A percentile compares a stretch with the other conserved stretches of the same genome.
Evolutionary conservation across 1,140 invertebrate species (phyloP).

Genomic region (Calosoma granatense): DNA sequence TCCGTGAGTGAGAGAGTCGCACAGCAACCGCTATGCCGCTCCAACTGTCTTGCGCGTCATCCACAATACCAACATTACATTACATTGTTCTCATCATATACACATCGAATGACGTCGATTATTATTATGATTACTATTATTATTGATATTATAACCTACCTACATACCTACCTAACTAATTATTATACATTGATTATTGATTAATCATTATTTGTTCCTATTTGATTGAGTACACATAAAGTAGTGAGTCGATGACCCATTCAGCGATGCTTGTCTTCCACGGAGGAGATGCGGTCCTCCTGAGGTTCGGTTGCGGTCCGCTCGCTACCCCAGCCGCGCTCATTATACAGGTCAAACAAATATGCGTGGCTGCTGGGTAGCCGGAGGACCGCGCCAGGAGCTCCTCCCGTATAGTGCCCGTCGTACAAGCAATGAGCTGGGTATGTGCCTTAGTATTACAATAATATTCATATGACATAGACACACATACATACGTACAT

Average conservation of each 20-base stretch:
- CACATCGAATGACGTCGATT: no score
- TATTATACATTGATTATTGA: background rate
- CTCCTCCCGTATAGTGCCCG: background rate
- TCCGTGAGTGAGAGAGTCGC: no score
- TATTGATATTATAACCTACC: no score
- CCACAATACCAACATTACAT: slow-evolving; percentile 17
- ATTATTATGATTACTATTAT: no score
- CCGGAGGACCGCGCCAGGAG: background rate
- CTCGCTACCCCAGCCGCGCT: background rate
- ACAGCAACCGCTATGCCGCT: slow-evolving; percentile 17
- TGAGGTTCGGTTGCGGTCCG: background rate
- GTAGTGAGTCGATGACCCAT: background rate
- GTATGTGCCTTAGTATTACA: slow-evolving; percentile 38
- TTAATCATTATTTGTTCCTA: background rate
- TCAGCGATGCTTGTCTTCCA: slow-evolving; percentile 8
- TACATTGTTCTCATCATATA: no score
- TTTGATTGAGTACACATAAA: background rate
- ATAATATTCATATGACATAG: slow-evolving; percentile 27
- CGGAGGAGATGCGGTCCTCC: slow-evolving; percentile 2
- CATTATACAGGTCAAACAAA: background rate
- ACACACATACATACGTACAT: background rate
- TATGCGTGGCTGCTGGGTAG: background rate
- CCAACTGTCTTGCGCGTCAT: slow-evolving; percentile 3
- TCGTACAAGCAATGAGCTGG: slow-evolving; percentile 34
- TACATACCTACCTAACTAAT: no score